phyloP scores from a whole-genome alignment of 2,113 vertebrate species.

The Puma concolor region DNA sequence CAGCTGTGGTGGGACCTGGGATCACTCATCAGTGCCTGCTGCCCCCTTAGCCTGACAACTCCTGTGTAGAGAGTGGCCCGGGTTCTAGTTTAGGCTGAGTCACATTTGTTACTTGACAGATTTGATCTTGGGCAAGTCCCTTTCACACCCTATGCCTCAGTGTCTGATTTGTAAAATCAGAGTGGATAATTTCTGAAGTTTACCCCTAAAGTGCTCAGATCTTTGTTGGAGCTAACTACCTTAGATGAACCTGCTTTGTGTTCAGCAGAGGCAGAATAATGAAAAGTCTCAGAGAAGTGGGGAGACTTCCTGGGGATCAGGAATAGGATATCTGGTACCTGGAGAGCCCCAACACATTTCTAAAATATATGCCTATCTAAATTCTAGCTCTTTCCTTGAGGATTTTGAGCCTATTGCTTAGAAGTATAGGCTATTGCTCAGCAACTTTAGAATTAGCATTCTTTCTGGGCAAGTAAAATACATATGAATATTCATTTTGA shows the following conservation, averaged over 20 bases:
- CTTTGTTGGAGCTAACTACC: conserved; percentile 3
- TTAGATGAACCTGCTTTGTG: neutral
- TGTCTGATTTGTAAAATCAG: conserved; percentile 10
- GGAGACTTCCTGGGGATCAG: neutral
- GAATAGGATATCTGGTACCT: neutral
- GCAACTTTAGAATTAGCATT: conserved; percentile 45
- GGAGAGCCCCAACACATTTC: neutral
- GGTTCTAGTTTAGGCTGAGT: neutral
- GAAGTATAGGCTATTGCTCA: conserved; percentile 29
- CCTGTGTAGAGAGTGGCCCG: neutral
- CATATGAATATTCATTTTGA: conserved; percentile 55
- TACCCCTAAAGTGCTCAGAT: neutral
- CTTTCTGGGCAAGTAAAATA: conserved; percentile 40
- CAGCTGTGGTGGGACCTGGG: neutral
- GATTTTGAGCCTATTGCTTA: conserved; percentile 43
- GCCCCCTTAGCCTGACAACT: neutral
- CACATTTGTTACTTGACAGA: neutral
- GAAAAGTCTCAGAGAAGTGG: conserved; percentile 15
- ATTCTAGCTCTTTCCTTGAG: conserved; percentile 10
- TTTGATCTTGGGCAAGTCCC: neutral
- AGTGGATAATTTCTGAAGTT: neutral
- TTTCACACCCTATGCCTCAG: neutral
- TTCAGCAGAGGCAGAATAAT: conserved; percentile 6
- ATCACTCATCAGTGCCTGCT: neutral
- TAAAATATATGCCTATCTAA: neutral